A percentile compares a stretch with the other conserved stretches of the same genome.
These are phyloP conservation scores for Toxonevra muliebris DNA, from an alignment of 2,888 invertebrate genomes.

Conservation along the genomic window DNA sequence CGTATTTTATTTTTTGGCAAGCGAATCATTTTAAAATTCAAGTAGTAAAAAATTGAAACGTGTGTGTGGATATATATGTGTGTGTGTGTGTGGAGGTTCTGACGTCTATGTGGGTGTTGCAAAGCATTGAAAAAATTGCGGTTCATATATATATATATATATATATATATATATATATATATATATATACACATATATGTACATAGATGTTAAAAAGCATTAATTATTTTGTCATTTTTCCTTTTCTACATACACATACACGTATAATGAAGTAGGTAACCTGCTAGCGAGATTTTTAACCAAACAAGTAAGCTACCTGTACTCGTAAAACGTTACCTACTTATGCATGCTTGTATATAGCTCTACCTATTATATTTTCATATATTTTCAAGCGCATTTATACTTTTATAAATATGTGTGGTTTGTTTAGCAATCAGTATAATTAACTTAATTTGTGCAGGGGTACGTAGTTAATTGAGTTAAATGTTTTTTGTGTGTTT, in stretches of 20 bases:
- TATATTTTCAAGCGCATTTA: too few species aligned
- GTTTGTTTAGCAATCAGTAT: constrained; percentile 2
- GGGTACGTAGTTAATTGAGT: too few species aligned
- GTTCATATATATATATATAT: neutral
- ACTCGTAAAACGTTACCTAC: too few species aligned
- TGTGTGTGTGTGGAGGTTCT: too few species aligned
- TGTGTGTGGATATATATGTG: neutral
- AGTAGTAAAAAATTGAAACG: neutral
- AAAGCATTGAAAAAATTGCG: neutral
- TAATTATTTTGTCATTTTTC: neutral
- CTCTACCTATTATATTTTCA: too few species aligned
- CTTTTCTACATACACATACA: neutral
- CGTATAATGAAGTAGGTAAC: neutral
- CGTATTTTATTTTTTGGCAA: neutral
- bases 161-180: neutral
- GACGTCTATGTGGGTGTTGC: neutral
- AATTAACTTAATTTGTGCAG: neutral
- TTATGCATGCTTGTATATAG: too few species aligned
- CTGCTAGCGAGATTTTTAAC: too few species aligned
- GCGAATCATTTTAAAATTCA: constrained; percentile 1
- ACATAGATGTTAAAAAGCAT: neutral
- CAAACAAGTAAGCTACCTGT: too few species aligned
- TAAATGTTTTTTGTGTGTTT: too few species aligned
- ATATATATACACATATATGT: neutral
- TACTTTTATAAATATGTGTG: neutral